A percentile compares a stretch with the other conserved stretches of the same genome.
Evolutionary conservation across 2,797 vertebrate species (phyloP).

Genomic region (Furcifer pardalis): DNA sequence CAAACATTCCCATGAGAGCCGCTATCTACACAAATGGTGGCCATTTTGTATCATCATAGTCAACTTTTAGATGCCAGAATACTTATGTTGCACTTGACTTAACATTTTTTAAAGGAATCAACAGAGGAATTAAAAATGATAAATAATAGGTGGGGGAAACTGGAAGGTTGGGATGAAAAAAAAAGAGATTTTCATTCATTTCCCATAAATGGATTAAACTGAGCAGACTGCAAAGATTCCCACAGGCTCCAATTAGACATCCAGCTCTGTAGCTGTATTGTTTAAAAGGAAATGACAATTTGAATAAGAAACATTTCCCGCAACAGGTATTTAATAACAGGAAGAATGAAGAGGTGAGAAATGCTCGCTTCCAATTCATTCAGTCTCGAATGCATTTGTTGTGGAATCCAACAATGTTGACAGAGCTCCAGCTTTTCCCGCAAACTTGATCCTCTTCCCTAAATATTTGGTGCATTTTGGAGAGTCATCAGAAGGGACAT

Average conservation of each 20-base stretch:
- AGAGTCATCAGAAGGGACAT: constrained; percentile 2
- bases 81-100: constrained; percentile 35
- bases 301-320: constrained; percentile 68
- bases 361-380: constrained; percentile 31
- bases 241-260: constrained; percentile 68
- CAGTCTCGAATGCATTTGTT: constrained; percentile 59
- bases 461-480: constrained; percentile 4
- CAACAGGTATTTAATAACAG: constrained; percentile 55
- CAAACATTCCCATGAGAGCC: neutral
- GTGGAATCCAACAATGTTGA: constrained; percentile 50
- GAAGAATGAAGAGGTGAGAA: neutral
- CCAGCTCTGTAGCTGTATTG: constrained; percentile 67
- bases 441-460: neutral
- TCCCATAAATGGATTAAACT: constrained; percentile 71
- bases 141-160: constrained; percentile 4
- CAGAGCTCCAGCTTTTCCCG: constrained; percentile 39
- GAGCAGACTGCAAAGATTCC: constrained; percentile 71
- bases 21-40: neutral
- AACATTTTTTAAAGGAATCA: constrained; percentile 22
- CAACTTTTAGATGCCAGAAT: neutral
- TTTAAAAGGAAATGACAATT: constrained; percentile 69
- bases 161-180: constrained; percentile 31
- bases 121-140: constrained; percentile 48
- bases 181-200: constrained; percentile 69
- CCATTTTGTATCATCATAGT: neutral